Evolutionary conservation across 2,888 invertebrate species (phyloP), one percentile per base, ranked within the genome.

Genomic region (Tromatobia lineatoria): DNA sequence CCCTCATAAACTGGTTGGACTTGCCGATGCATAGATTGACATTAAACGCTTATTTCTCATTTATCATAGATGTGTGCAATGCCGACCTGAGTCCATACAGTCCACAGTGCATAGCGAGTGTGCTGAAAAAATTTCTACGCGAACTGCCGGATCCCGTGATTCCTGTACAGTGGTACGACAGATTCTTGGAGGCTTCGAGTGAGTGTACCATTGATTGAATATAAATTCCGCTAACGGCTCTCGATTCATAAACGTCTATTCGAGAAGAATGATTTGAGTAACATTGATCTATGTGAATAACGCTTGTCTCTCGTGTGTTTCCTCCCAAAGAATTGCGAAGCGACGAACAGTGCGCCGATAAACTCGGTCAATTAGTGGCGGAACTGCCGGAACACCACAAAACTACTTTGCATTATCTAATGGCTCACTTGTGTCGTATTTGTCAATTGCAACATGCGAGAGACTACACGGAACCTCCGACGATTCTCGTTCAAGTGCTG

Each of bases 111-210:
- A 94, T 96, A 86, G 95, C 95, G 25, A 95, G 95, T 86, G 94
- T 96, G 70, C 93, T 97, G 81, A 97, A 97, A 91, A 96, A 96
- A 91, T 97, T 96, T 92, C 94, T 97, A 57, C 93, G 96, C 66
- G 97, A 97, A 91, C 93, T 97, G 86, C 96, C 96, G 0, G 96
- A 97, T 92, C 96, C 97, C 4, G 94, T 97, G 74, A 96, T 97
- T 87, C 97, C 97, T 29, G 96, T 96, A 47, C 95, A 95, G 90
- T 96, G 95, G 95, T 97, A 97, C 92, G 96, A 96, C 88, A 94
- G 94, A 87, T 97, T 97, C 92, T 94, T 97, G 81, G 95, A 95
- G 87, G 95, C 95, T 20, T 94, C 94, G 85, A 92, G 95, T 94
- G 87, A 92, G 94, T 91, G 94, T 91, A 82, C 69, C 45, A 69